phyloP scores from a whole-genome alignment of 1,140 invertebrate species.

The Centruroides sculpturatus region DNA sequence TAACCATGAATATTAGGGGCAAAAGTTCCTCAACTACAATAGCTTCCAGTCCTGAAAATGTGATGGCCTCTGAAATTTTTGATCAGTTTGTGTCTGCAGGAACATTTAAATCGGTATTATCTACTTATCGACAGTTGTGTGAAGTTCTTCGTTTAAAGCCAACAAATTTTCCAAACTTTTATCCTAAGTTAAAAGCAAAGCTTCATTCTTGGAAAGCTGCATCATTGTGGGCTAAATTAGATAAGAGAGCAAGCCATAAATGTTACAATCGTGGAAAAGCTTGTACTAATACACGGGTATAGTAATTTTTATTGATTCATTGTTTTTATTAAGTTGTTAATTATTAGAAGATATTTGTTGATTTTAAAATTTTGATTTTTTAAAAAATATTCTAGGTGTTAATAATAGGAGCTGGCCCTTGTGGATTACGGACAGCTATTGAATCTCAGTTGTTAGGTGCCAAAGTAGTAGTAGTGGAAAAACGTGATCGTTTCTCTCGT shows the following conservation, averaged over 20 bases:
- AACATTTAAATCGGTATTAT: slow-evolving; percentile 81
- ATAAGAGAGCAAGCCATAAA: slow-evolving; percentile 77
- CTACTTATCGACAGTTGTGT: slow-evolving; percentile 51
- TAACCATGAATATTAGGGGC: slow-evolving; percentile 8
- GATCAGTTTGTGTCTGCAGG: slow-evolving; percentile 79
- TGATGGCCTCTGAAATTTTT: slow-evolving; percentile 68
- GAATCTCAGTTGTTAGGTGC: slow-evolving; percentile 91
- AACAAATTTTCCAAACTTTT: slow-evolving; percentile 66
- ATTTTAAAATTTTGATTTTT: slow-evolving; percentile 1
- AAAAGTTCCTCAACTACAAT: slow-evolving; percentile 5
- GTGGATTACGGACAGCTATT: slow-evolving; percentile 85
- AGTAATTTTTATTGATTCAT: too few species aligned
- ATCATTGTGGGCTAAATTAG: slow-evolving; percentile 89
- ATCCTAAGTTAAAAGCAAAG: slow-evolving; percentile 70
- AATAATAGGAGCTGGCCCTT: slow-evolving; percentile 89
- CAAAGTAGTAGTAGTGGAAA: slow-evolving; percentile 84
- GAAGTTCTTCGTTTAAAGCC: slow-evolving; percentile 70
- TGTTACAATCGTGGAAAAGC: slow-evolving; percentile 77
- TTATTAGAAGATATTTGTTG: neutral
- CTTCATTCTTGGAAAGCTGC: slow-evolving; percentile 86
- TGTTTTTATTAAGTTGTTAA: neutral
- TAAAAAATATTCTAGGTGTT: slow-evolving; percentile 39
- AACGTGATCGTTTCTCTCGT: slow-evolving; percentile 76
- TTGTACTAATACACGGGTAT: slow-evolving; percentile 62
- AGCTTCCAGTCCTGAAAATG: slow-evolving; percentile 30